Evolutionary conservation across 2,113 vertebrate species (phyloP).

Genomic region (Mirza zaza): DNA sequence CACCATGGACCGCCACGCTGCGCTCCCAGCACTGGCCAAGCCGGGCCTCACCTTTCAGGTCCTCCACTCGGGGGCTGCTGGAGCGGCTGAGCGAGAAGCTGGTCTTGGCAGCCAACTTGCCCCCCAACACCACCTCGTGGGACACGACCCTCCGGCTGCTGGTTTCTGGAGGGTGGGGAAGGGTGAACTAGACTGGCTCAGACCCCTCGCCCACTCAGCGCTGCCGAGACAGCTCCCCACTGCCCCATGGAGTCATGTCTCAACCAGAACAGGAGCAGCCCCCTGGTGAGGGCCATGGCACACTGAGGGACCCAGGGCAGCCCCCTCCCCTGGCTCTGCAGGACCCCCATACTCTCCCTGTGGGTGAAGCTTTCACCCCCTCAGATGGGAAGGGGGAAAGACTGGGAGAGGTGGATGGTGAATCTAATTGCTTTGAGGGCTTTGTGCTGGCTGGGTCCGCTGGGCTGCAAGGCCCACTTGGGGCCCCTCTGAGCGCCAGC

Average conservation of each 20-base stretch:
- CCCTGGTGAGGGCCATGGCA: neutral
- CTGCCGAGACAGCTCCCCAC: neutral
- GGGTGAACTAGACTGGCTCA: neutral
- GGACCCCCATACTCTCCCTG: neutral
- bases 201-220: too few species aligned
- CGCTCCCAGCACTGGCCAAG: too few species aligned
- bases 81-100: slow-evolving; percentile 94
- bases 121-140: slow-evolving; percentile 94
- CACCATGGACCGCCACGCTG: too few species aligned
- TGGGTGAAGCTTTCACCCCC: slow-evolving; percentile 26
- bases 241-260: neutral
- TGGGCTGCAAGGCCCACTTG: slow-evolving; percentile 72
- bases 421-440: slow-evolving; percentile 76
- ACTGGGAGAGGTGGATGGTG: neutral
- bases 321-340: neutral
- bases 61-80: slow-evolving; percentile 90
- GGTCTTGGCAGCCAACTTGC: slow-evolving; percentile 93
- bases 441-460: slow-evolving; percentile 76
- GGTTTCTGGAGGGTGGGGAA: slow-evolving; percentile 81
- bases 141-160: slow-evolving; percentile 89
- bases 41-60: slow-evolving; percentile 87
- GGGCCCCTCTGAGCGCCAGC: slow-evolving; percentile 61
- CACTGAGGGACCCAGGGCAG: neutral
- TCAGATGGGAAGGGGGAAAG: neutral
- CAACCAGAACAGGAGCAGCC: neutral